phyloP scores from a whole-genome alignment of 1,140 invertebrate species.

The Pseudomyrmex gracilis region DNA sequence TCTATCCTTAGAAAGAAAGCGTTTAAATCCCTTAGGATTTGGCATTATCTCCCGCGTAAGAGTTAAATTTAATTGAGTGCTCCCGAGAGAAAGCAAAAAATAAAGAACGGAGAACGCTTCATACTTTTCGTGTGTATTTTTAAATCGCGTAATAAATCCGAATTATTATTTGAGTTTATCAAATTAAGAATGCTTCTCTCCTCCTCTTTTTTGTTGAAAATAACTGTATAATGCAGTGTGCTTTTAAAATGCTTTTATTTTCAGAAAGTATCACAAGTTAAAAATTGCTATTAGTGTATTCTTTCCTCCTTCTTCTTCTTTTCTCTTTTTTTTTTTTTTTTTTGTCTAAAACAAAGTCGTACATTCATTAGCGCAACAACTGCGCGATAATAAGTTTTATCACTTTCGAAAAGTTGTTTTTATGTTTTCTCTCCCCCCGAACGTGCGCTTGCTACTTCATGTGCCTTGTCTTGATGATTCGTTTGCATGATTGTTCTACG shows the following conservation, averaged over 20 bases:
- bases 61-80: conserved; percentile 58
- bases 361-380: not conserved
- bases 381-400: not conserved
- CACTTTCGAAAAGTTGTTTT: not conserved
- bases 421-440: not conserved
- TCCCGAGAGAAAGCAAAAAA: not conserved
- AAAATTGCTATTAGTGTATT: too few species aligned
- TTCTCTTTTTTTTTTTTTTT: too few species aligned
- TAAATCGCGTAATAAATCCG: not conserved
- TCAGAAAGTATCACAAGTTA: not conserved
- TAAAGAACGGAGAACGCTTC: not conserved
- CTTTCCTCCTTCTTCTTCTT: too few species aligned
- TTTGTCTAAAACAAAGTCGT: too few species aligned
- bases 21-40: conserved; percentile 49
- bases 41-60: conserved; percentile 27
- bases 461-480: not conserved
- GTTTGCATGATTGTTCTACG: not conserved
- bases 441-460: not conserved
- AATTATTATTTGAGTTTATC: conserved; percentile 8
- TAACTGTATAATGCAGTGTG: not conserved
- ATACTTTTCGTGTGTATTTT: not conserved
- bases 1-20: conserved; percentile 24
- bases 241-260: not conserved
- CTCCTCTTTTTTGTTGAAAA: not conserved
- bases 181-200: not conserved